Base-by-base conservation (phyloP, 2,113 vertebrate genomes). In the Progne subis region DNA sequence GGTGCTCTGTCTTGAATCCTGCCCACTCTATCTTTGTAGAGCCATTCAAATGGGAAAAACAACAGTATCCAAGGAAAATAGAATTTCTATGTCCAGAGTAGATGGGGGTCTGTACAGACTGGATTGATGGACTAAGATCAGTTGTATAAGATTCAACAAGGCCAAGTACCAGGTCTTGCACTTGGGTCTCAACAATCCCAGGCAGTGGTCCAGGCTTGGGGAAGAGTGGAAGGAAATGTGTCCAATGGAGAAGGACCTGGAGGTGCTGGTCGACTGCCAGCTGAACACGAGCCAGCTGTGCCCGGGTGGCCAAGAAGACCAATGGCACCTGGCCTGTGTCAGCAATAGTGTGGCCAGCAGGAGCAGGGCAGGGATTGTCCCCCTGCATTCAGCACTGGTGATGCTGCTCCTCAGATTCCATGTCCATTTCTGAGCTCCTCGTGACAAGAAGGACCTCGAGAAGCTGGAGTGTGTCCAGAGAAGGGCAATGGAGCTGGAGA, bases 41-140 rank as follows among this genome's bases (percentile, higher is more conserved):
- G 37, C 8, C 31, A 41, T 49, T 81, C 55, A 81, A 79, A 65
- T 29, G 41, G 9, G 19, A 9, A 55, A 87, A 65, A 12, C 43
- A 76, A 13, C 37, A 49, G 5, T 56, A 9, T 56, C 49, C n/a
- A 41, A 60, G 37, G 21, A 65, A 74, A 83, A 56, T 8, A 7
- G 34, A 34, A 23, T 2, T 8, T 46, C 16, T 34, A 34, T 13
- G 7, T 50, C 37, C 37, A 70, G 64, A 91, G 28, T 13, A 78
- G 25, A 28, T 7, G 61, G 15, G 24, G 11, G 61, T 41, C 20
- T 37, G 50, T 20, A 43, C 29, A 57, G 14, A 8, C 21, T 68
- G 31, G 14, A 53, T 74, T 0, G 0, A 59, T 29, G 26, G 49
- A 28, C 25, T 0, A 0, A 83, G 29, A 18, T 12, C 12, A 67